Percentiles rank a stretch among this genome's conserved stretches.
Conservation (phyloP, 2,113 vertebrate species). For the Platycercus adscitus region DNA sequence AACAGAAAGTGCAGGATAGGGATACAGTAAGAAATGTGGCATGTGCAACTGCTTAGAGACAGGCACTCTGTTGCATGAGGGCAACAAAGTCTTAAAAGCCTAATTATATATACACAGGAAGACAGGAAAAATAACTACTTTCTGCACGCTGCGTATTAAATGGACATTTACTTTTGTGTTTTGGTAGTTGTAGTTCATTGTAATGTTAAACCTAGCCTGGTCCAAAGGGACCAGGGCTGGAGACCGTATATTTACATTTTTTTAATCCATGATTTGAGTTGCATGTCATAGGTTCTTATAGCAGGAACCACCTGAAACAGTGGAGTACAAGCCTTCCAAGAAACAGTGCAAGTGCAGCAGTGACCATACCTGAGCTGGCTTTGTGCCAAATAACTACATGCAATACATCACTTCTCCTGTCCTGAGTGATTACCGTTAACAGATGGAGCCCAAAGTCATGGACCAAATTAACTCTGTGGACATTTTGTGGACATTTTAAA, state of each 20-base stretch:
- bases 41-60: not conserved
- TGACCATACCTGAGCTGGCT: not conserved
- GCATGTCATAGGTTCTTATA: not conserved
- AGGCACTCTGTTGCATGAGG: not conserved
- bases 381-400: not conserved
- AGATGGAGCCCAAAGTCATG: not conserved
- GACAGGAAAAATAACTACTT: not conserved
- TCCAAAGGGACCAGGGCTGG: not conserved
- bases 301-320: not conserved
- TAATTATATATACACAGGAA: not conserved
- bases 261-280: not conserved
- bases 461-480: not conserved
- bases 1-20: not conserved
- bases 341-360: not conserved
- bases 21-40: not conserved
- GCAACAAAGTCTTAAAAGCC: not conserved
- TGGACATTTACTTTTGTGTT: not conserved
- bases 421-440: too few species aligned
- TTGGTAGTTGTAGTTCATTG: not conserved
- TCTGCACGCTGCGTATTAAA: not conserved
- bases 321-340: not conserved
- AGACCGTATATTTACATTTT: not conserved
- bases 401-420: not conserved
- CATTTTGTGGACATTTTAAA: not conserved
- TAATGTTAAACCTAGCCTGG: not conserved